These are phyloP conservation scores for Geotrypetes seraphini DNA, from an alignment of 2,797 vertebrate species.

Conservation along the genomic window DNA sequence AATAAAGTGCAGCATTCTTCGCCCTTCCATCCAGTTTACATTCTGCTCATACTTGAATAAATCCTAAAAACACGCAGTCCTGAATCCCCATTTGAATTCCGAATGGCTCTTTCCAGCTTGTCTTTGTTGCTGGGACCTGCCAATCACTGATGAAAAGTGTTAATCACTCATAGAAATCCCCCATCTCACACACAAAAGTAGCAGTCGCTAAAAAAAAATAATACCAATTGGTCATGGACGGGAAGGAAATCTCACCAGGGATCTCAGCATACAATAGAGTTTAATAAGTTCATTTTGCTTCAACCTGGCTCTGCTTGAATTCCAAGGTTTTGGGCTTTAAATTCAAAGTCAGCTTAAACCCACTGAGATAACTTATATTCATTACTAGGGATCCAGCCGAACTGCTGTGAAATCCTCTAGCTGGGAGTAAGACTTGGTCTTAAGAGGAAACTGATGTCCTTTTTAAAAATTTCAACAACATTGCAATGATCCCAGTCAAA, in stretches of 20 bases:
- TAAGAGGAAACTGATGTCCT: slow-evolving; percentile 6
- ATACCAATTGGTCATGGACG: slow-evolving; percentile 63
- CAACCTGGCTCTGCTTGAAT: slow-evolving; percentile 32
- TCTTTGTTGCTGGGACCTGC: slow-evolving; percentile 58
- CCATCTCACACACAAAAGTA: slow-evolving; percentile 59
- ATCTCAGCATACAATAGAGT: slow-evolving; percentile 53
- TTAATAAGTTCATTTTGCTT: slow-evolving; percentile 59
- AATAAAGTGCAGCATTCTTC: too few species aligned
- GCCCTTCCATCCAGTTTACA: slow-evolving; percentile 24
- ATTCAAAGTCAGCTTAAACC: slow-evolving; percentile 54
- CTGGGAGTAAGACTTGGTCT: slow-evolving; percentile 24
- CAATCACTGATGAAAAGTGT: slow-evolving; percentile 63
- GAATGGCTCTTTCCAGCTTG: slow-evolving; percentile 58
- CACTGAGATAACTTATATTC: slow-evolving; percentile 50
- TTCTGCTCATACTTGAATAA: slow-evolving; percentile 35
- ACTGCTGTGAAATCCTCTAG: slow-evolving; percentile 38
- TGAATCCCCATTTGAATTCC: slow-evolving; percentile 57
- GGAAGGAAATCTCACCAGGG: slow-evolving; percentile 47
- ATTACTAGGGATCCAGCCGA: slow-evolving; percentile 40
- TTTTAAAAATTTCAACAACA: too few species aligned
- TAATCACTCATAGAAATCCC: slow-evolving; percentile 59
- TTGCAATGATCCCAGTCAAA: too few species aligned
- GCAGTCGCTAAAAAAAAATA: slow-evolving; percentile 59
- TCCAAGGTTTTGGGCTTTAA: slow-evolving; percentile 44
- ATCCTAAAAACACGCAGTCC: slow-evolving; percentile 38